Evolutionary conservation across 1,140 invertebrate genomes (phyloP).

Genomic region (Caenorhabditis briggsae): DNA sequence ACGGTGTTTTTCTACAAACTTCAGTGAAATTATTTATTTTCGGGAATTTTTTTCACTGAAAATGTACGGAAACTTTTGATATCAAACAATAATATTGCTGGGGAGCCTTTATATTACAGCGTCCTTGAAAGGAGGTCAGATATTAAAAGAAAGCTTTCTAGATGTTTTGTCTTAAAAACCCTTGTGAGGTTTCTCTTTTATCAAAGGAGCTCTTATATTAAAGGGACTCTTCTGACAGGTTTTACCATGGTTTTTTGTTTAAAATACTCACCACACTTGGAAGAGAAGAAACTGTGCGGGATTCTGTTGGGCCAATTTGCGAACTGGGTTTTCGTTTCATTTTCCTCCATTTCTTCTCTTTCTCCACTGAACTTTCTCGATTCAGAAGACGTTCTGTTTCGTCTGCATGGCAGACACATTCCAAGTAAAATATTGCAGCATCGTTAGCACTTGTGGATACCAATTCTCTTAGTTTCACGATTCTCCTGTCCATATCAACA

Average conservation of each 20-base stretch:
- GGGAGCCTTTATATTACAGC: no score
- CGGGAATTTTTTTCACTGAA: no score
- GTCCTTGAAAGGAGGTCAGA: no score
- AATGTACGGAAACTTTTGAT: no score
- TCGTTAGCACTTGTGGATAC: conserved; percentile 62
- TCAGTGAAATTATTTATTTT: no score
- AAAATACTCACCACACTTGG: conserved; percentile 34
- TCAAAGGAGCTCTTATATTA: no score
- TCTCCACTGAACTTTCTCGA: not conserved
- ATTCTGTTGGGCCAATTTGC: not conserved
- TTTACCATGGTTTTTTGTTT: not conserved
- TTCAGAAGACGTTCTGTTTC: conserved; percentile 69
- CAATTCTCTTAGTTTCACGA: conserved; percentile 63
- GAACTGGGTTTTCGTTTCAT: conserved; percentile 19
- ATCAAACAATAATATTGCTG: no score
- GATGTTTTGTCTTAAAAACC: no score
- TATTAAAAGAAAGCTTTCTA: no score
- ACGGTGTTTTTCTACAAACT: no score
- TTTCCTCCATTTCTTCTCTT: conserved; percentile 19
- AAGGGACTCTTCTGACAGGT: no score
- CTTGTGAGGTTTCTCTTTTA: no score
- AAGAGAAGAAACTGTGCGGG: not conserved
- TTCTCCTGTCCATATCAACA: conserved; percentile 67
- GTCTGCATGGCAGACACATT: conserved; percentile 69
- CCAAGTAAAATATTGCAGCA: conserved; percentile 69